Base-by-base conservation (phyloP, 2,888 invertebrate genomes). In the Dichetophora obliterata region DNA sequence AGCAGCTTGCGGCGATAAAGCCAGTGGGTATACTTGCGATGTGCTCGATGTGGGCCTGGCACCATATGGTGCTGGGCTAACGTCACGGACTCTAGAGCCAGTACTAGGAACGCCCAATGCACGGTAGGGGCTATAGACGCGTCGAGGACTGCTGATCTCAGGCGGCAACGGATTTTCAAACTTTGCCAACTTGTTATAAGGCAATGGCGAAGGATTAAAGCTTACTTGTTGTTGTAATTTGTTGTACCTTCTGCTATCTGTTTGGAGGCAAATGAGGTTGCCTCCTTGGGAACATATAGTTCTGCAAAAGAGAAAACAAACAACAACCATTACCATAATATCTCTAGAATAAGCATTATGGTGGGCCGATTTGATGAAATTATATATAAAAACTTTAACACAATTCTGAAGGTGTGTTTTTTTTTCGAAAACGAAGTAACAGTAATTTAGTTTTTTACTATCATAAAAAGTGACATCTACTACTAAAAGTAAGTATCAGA, bases 281-380 rank as follows among this genome's bases (percentile, higher is more conserved):
- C n/a, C 78, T 89, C 89, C 70, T 88, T 86, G 5, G 89, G 89
- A 70, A 87, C 84, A 81, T 87, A 89, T n/a, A 89, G 80, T 16
- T 87, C 89, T 89, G 79, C 50, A 72, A 24, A 66, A 48, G 6
- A 68, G 22, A 68, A 48, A 68, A 3, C n/a, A 48, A 22, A 61
- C 27, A 24, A 3, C 9, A n/a, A n/a, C 9, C 61, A 54, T 19
- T 52, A 37, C 31, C n/a, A n/a, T n/a, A n/a, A n/a, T n/a, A n/a
- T n/a, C n/a, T n/a, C n/a, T n/a, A n/a, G n/a, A n/a, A n/a, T n/a
- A n/a, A n/a, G n/a, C n/a, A n/a, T n/a, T n/a, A n/a, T n/a, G n/a
- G n/a, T n/a, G n/a, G n/a, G n/a, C n/a, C n/a, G n/a, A n/a, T n/a
- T n/a, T n/a, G n/a, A n/a, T n/a, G n/a, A n/a, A n/a, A n/a, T n/a